These are phyloP conservation scores for Radopholus similis DNA, from an alignment of 1,140 invertebrate genomes.

Conservation along the genomic window DNA sequence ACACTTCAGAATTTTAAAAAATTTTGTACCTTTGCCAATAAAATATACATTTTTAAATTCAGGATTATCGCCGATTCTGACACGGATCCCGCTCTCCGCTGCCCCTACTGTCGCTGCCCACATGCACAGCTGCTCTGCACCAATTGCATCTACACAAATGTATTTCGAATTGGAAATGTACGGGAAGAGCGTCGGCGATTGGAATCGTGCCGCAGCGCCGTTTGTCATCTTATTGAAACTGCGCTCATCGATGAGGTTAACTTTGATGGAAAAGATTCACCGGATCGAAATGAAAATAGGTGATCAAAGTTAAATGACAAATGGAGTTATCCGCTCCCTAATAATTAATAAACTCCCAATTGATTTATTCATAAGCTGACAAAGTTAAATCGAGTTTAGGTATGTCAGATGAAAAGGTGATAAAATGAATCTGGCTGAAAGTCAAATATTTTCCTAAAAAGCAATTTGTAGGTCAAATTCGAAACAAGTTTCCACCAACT, in stretches of 20 bases:
- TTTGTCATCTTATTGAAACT: constrained; percentile 6
- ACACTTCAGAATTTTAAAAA: too few relatives aligned
- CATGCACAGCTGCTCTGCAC: constrained; percentile 9
- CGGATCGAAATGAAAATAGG: too few relatives aligned
- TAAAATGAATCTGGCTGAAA: neutral
- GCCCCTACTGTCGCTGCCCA: constrained; percentile 8
- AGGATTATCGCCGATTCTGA: neutral
- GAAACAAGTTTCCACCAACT: constrained; percentile 10
- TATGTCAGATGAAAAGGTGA: too few relatives aligned
- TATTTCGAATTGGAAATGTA: constrained; percentile 13
- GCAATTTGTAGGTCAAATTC: constrained; percentile 20
- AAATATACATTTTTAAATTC: too few relatives aligned
- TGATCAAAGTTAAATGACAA: too few relatives aligned
- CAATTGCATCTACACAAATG: constrained; percentile 11
- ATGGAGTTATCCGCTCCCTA: too few relatives aligned
- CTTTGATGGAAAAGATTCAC: too few relatives aligned
- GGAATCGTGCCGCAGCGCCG: neutral
- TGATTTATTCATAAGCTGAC: too few relatives aligned
- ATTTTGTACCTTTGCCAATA: too few relatives aligned
- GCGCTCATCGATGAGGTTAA: neutral
- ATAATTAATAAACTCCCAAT: too few relatives aligned
- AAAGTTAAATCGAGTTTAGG: too few relatives aligned
- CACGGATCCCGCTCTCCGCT: neutral
- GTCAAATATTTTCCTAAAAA: neutral
- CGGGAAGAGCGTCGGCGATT: neutral